These are phyloP conservation scores for Anhinga anhinga DNA, from an alignment of 2,113 vertebrate species.

Conservation along the genomic window DNA sequence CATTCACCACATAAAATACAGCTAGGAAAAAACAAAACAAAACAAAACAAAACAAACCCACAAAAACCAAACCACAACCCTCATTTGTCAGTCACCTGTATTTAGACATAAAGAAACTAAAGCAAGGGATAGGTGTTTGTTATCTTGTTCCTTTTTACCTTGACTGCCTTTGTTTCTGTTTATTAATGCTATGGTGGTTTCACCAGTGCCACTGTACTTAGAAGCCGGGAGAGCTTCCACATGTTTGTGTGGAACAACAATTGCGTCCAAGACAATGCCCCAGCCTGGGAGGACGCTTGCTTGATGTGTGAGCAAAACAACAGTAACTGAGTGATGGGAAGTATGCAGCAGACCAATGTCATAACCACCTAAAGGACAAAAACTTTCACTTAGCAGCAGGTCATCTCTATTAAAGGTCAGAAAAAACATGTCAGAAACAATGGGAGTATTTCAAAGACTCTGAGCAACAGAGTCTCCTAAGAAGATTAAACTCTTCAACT, in stretches of 20 bases:
- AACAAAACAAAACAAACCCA: rapidly evolving
- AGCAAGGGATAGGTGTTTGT: neutral
- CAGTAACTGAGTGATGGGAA: neutral
- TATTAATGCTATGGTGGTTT: neutral
- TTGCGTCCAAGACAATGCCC: too few species aligned
- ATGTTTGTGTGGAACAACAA: too few species aligned
- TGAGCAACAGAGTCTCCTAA: neutral
- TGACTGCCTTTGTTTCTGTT: neutral
- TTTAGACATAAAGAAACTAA: neutral
- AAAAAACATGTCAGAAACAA: neutral
- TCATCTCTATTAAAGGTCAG: neutral
- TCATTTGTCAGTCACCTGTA: neutral
- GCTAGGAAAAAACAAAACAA: too few species aligned
- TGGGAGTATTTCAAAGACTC: neutral
- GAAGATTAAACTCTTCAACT: neutral
- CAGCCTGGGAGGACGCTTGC: neutral
- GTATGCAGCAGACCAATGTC: neutral
- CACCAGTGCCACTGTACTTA: neutral
- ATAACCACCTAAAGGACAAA: neutral
- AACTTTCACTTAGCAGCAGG: neutral
- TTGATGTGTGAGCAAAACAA: neutral
- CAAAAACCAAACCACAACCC: neutral
- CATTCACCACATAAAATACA: neutral
- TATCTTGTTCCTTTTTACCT: neutral
- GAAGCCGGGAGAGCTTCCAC: neutral